A percentile compares a stretch with the other conserved stretches of the same genome.
phyloP scores from a whole-genome alignment of 2,797 vertebrate genomes.

The Pogoniulus pusillus region DNA sequence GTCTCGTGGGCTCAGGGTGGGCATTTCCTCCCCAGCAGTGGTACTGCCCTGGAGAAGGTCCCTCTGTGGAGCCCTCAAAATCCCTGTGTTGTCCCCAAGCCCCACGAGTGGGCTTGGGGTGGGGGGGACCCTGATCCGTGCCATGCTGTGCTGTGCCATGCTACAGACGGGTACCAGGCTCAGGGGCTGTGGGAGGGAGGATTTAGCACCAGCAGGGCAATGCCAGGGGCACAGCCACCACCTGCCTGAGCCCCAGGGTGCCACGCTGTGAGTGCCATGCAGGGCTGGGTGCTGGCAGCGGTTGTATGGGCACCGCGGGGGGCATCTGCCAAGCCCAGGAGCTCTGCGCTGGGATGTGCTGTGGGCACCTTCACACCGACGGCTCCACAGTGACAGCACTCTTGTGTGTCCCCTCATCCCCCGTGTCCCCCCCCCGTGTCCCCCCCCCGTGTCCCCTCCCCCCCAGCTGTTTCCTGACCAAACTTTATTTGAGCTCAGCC shows the following conservation, averaged over 20 bases:
- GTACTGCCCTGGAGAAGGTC: background rate
- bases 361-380: background rate
- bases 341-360: accelerated
- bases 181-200: background rate
- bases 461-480: no score
- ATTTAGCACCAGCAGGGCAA: accelerated
- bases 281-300: conserved; percentile 23
- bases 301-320: conserved; percentile 75
- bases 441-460: no score
- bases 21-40: background rate
- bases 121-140: background rate
- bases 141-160: no score
- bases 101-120: background rate
- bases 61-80: no score
- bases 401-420: accelerated
- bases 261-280: no score
- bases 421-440: background rate
- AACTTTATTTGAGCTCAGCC: no score
- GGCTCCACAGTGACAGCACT: background rate
- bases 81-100: background rate
- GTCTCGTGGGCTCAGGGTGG: background rate
- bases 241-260: accelerated
- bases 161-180: background rate
- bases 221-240: background rate
- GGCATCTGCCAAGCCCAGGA: conserved; percentile 47